These are phyloP conservation scores for Spatulosminthurus flaviceps DNA, from an alignment of 2,888 invertebrate genomes.

Conservation along the genomic window DNA sequence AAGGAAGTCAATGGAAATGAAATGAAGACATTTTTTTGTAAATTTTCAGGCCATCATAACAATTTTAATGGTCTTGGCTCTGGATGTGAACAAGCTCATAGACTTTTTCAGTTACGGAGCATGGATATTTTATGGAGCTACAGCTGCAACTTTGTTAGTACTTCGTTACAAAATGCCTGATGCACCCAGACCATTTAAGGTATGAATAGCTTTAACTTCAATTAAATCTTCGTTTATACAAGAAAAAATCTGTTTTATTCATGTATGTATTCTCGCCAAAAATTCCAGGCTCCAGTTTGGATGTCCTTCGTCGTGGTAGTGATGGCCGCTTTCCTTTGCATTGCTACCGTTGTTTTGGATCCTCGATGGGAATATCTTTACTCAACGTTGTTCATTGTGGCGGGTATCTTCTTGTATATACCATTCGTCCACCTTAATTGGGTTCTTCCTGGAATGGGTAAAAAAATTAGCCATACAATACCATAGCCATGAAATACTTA, in stretches of 20 bases:
- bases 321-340: constrained; percentile 67
- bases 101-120: constrained; percentile 98
- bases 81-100: constrained; percentile 91
- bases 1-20: no score
- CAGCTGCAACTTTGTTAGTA: constrained; percentile 90
- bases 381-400: constrained; percentile 66
- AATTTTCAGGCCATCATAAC: constrained; percentile 84
- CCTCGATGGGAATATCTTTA: constrained; percentile 68
- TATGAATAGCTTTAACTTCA: constrained; percentile 66
- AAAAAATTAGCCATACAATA: no score
- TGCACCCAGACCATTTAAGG: constrained; percentile 92
- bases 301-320: constrained; percentile 67
- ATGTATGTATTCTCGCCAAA: constrained; percentile 56
- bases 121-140: constrained; percentile 96
- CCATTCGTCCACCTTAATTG: constrained; percentile 67
- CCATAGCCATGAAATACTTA: no score
- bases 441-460: constrained; percentile 65
- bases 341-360: constrained; percentile 67
- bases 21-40: no score
- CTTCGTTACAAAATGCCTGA: constrained; percentile 94
- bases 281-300: constrained; percentile 66
- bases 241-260: background rate
- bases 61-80: constrained; percentile 89
- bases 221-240: background rate
- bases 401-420: constrained; percentile 68